Evolutionary conservation across 1,140 invertebrate species (phyloP).

Genomic region (Drosophila sucinea): DNA sequence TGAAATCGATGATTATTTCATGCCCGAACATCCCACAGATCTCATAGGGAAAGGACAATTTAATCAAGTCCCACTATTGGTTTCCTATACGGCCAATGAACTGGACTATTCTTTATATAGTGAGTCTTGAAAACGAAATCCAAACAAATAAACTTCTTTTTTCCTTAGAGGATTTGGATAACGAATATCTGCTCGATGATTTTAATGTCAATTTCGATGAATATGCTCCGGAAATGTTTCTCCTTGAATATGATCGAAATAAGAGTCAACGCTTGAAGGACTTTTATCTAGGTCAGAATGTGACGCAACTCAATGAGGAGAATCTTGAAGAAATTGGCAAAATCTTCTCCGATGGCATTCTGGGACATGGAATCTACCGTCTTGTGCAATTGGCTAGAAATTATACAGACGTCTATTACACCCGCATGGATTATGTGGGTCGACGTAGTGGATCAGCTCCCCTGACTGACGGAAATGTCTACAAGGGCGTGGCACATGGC

Average conservation of each 20-base stretch:
- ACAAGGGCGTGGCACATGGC: conserved; percentile 84
- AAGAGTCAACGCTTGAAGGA: conserved; percentile 36
- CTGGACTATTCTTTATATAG: conserved; percentile 69
- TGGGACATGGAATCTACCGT: conserved; percentile 84
- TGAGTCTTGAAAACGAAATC: background rate
- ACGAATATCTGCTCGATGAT: conserved; percentile 57
- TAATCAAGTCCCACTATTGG: conserved; percentile 82
- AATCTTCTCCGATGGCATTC: conserved; percentile 83
- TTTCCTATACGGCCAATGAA: too few relatives aligned
- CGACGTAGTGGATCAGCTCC: conserved; percentile 34
- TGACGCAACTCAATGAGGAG: conserved; percentile 11
- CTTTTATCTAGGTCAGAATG: conserved; percentile 50
- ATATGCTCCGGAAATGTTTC: conserved; percentile 67
- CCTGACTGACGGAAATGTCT: conserved; percentile 2
- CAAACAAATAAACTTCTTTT: background rate
- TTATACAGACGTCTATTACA: conserved; percentile 84
- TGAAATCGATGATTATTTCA: conserved; percentile 61
- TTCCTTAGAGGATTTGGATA: conserved; percentile 44
- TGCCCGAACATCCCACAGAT: conserved; percentile 83
- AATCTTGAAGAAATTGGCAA: conserved; percentile 54
- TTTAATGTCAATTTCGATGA: conserved; percentile 54
- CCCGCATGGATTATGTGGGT: conserved; percentile 83
- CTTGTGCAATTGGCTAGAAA: conserved; percentile 83
- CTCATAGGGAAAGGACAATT: conserved; percentile 85
- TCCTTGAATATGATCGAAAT: conserved; percentile 61